Evolutionary conservation across 64 coral and sea anemone species (phyloP).

Genomic region (Acropora tenuis): DNA sequence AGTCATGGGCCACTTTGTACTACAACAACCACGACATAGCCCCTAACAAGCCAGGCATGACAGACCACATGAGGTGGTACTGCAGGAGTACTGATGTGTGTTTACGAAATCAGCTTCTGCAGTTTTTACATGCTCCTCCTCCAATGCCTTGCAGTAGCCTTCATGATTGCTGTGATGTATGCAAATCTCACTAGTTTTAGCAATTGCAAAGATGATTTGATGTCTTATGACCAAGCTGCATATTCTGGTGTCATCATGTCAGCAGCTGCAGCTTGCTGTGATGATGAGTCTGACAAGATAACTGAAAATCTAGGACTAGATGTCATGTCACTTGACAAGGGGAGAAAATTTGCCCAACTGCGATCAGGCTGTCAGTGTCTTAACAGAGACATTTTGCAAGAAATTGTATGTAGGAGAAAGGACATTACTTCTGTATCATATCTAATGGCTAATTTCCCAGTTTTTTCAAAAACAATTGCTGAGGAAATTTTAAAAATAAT

Average conservation of each 20-base stretch:
- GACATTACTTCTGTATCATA: slow-evolving; percentile 32
- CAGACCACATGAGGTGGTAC: slow-evolving; percentile 22
- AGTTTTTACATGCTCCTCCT: slow-evolving; percentile 25
- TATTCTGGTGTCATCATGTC: not conserved
- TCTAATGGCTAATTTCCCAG: slow-evolving; percentile 42
- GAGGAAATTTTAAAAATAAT: slow-evolving; percentile 48
- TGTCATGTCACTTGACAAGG: not conserved
- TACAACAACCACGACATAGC: slow-evolving; percentile 75
- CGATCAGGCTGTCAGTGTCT: slow-evolving; percentile 22
- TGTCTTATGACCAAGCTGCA: slow-evolving; percentile 18
- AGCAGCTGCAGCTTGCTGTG: not conserved
- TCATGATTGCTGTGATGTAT: slow-evolving; percentile 58
- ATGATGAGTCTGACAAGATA: not conserved
- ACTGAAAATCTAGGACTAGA: not conserved
- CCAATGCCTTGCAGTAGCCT: not conserved
- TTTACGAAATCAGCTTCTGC: slow-evolving; percentile 27
- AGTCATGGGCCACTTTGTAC: slow-evolving; percentile 43
- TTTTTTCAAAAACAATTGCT: slow-evolving; percentile 20
- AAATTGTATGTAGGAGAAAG: slow-evolving; percentile 34
- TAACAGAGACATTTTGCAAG: slow-evolving; percentile 28
- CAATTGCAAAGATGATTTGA: not conserved
- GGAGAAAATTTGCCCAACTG: slow-evolving; percentile 24
- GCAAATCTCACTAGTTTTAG: slow-evolving; percentile 5
- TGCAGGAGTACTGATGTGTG: slow-evolving; percentile 44
- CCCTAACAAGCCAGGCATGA: slow-evolving; percentile 55